Base-by-base conservation (phyloP, 2,797 vertebrate species). In the Argentina silus region DNA sequence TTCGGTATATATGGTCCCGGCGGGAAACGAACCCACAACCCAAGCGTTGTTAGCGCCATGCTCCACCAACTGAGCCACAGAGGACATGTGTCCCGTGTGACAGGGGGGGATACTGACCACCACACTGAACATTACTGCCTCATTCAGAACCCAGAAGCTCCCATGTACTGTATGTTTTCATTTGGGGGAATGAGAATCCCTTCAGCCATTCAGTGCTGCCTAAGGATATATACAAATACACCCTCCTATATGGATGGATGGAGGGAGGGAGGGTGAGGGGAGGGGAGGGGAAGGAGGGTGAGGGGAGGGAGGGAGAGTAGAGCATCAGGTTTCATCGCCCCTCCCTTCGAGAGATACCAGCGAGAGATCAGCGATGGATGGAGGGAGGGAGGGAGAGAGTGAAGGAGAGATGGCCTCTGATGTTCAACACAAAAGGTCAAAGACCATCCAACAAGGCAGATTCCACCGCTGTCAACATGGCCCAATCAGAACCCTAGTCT, bases 401-500 rank as follows among this genome's bases (percentile, higher is more conserved):
- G n/a, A n/a, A n/a, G n/a, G n/a, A 51, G 62, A 56, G 61, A 78
- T 43, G 67, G 27, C 73, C 56, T n/a, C 44, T 61, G 78, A 42
- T 63, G 56, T 8, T 66, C 10, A 75, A 75, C 12, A 47, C 0
- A 1, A n/a, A 57, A 0, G 43, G 70, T 67, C n/a, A 73, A 66
- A 59, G 27, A 69, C 17, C 19, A 68, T 55, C 23, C 36, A 72
- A 23, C n/a, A n/a, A n/a, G n/a, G n/a, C n/a, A 73, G 0, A 43
- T 36, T 47, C 45, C 0, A 69, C 2, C 48, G 7, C 36, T 57
- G 10, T 45, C 48, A 70, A 17, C 65, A 50, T 78, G 43, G 62
- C 7, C 12, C 57, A 75, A 79, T 62, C 51, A 47, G 17, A 74
- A 56, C 6, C 67, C 55, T 44, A 43, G 85, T 83, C 88, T 87